Conservation (phyloP, 2,888 invertebrate species). For the Didymodactylos carnosus region DNA sequence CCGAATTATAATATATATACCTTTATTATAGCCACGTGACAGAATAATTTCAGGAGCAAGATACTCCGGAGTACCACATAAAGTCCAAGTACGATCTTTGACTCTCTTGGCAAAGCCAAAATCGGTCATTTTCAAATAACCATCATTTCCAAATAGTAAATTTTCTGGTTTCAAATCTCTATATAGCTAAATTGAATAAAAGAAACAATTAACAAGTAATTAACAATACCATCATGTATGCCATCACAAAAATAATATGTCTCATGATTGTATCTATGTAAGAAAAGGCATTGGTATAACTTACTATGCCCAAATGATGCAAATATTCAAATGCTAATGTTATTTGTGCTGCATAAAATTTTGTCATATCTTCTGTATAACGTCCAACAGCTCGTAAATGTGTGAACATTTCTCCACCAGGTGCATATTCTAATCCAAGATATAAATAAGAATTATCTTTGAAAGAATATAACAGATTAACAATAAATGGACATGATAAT, state of each 20-base stretch:
- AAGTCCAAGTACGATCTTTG: constrained; percentile 14
- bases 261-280: no score
- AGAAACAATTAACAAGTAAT: neutral
- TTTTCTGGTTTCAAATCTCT: constrained; percentile 14
- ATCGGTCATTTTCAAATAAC: constrained; percentile 13
- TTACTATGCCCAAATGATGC: constrained; percentile 8
- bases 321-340: constrained; percentile 13
- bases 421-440: constrained; percentile 8
- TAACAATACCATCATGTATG: no score
- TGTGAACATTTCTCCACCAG: constrained; percentile 13
- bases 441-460: constrained; percentile 13
- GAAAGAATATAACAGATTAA: constrained; percentile 7
- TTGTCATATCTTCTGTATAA: constrained; percentile 9
- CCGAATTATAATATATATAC: no score
- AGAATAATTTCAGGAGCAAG: constrained; percentile 14
- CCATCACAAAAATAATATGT: no score
- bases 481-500: constrained; percentile 12
- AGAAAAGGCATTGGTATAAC: no score
- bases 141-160: constrained; percentile 4
- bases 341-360: constrained; percentile 11
- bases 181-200: neutral
- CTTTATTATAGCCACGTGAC: constrained; percentile 12
- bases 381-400: constrained; percentile 10
- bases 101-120: constrained; percentile 14
- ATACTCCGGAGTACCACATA: constrained; percentile 15